phyloP scores from a whole-genome alignment of 1,140 invertebrate genomes.

The Drosophila tristis region DNA sequence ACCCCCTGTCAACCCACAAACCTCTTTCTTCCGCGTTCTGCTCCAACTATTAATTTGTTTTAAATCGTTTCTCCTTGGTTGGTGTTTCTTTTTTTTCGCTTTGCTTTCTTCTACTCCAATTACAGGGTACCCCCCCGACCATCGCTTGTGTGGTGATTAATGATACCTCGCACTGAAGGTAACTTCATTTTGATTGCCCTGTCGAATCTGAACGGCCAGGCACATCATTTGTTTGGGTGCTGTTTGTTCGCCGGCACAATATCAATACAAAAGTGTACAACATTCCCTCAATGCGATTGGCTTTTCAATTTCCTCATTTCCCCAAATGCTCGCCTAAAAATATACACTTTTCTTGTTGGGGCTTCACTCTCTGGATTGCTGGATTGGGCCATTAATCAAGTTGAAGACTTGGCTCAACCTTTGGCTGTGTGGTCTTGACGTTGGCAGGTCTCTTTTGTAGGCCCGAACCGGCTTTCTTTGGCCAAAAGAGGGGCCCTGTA shows the following conservation, averaged over 20 bases:
- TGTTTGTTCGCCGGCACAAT: constrained; percentile 49
- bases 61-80: constrained; percentile 60
- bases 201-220: constrained; percentile 60
- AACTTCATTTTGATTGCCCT: constrained; percentile 78
- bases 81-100: constrained; percentile 4
- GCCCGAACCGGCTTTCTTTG: constrained; percentile 32
- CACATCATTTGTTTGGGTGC: constrained; percentile 62
- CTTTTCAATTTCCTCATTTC: constrained; percentile 66
- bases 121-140: constrained; percentile 18
- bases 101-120: constrained; percentile 46
- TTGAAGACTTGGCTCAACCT: constrained; percentile 36
- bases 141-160: constrained; percentile 53
- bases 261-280: constrained; percentile 49
- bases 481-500: constrained; percentile 18
- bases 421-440: constrained; percentile 47
- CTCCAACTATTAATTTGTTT: constrained; percentile 74
- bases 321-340: constrained; percentile 9
- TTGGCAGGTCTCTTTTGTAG: constrained; percentile 33
- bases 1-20: neutral
- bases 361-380: constrained; percentile 5
- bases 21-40: constrained; percentile 6
- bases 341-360: constrained; percentile 14
- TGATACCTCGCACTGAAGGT: constrained; percentile 62
- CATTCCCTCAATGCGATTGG: constrained; percentile 55
- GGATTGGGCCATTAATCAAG: constrained; percentile 47